phyloP scores from a whole-genome alignment of 2,113 vertebrate species.

The Lepisosteus osseus region DNA sequence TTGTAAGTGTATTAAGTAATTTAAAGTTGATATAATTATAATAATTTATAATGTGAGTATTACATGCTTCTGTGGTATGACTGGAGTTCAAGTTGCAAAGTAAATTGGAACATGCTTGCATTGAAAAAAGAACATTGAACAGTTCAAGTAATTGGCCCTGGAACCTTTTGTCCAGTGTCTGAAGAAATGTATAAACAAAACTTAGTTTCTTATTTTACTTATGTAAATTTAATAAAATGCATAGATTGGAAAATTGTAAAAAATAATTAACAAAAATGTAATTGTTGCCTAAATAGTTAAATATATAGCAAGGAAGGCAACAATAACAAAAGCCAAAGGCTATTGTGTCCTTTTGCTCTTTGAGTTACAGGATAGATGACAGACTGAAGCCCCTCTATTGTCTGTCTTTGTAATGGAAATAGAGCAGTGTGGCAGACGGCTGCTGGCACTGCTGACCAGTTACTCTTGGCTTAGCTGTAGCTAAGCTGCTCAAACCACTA shows the following conservation, averaged over 20 bases:
- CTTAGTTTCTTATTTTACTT: too few species aligned
- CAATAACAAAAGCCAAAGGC: constrained; percentile 12
- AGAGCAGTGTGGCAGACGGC: constrained; percentile 44
- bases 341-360: constrained; percentile 6
- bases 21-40: too few species aligned
- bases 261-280: too few species aligned
- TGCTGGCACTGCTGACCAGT: constrained; percentile 39
- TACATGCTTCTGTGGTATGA: too few species aligned
- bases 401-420: constrained; percentile 27
- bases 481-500: constrained; percentile 73
- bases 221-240: not conserved
- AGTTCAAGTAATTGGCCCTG: too few species aligned
- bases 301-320: constrained; percentile 3
- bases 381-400: constrained; percentile 11
- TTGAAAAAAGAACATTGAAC: too few species aligned
- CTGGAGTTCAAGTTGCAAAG: too few species aligned
- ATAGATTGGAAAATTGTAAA: too few species aligned
- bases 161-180: too few species aligned
- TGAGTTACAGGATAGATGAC: constrained; percentile 16
- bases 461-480: constrained; percentile 55
- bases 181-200: not conserved
- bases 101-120: too few species aligned
- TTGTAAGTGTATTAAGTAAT: too few species aligned
- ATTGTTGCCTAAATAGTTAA: not conserved
- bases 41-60: too few species aligned